Conservation (phyloP, 2,113 vertebrate species). For the Psephotus haematonotus region DNA sequence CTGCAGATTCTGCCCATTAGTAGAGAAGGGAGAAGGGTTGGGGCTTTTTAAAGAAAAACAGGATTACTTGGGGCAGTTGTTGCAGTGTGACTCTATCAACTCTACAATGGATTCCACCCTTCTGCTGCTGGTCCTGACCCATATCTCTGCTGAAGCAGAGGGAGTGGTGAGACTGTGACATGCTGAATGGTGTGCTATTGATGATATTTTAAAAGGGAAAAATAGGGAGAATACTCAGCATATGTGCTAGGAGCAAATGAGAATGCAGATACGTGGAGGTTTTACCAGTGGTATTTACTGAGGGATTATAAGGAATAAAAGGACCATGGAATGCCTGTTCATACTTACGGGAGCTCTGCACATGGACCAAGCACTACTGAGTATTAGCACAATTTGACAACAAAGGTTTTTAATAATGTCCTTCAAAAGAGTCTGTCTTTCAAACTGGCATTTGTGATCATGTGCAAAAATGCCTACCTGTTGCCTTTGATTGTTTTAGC, state of each 20-base stretch:
- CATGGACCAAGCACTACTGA: background rate
- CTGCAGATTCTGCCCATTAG: background rate
- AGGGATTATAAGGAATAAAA: background rate
- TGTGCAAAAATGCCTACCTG: constrained; percentile 40
- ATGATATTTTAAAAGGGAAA: constrained; percentile 24
- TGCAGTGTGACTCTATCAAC: background rate
- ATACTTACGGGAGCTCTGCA: background rate
- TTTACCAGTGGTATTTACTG: constrained; percentile 10
- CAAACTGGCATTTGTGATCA: constrained; percentile 34
- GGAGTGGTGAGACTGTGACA: constrained; percentile 39
- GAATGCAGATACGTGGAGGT: background rate
- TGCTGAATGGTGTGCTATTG: constrained; percentile 25
- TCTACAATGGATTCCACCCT: background rate
- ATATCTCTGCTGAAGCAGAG: constrained; percentile 12
- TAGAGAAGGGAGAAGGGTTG: background rate
- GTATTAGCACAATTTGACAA: constrained; percentile 6
- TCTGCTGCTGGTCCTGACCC: background rate
- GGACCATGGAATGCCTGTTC: background rate
- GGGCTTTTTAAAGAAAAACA: background rate
- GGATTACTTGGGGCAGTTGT: constrained; percentile 8
- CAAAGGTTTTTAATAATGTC: constrained; percentile 13
- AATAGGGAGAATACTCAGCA: background rate
- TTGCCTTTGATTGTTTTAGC: constrained; percentile 61
- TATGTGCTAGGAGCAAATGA: background rate
- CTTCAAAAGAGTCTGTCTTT: constrained; percentile 19